These are phyloP conservation scores for Thamnaconus septentrionalis DNA, from an alignment of 2,113 vertebrate species.

Conservation along the genomic window DNA sequence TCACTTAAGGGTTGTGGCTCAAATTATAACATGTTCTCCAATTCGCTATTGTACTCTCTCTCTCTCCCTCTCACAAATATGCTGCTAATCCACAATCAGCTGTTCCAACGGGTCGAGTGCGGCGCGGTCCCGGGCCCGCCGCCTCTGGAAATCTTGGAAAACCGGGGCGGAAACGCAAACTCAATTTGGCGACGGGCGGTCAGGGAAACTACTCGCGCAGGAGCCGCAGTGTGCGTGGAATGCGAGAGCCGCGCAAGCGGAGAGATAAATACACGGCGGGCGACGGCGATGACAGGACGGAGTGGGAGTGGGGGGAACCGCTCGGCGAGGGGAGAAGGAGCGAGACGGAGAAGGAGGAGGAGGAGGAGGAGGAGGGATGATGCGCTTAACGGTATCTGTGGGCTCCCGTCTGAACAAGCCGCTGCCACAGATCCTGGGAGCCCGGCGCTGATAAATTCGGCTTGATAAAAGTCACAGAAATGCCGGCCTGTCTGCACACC, in stretches of 20 bases:
- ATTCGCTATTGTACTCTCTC: too few species aligned
- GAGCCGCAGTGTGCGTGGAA: background rate
- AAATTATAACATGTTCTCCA: too few species aligned
- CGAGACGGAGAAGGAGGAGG: slow-evolving; percentile 43
- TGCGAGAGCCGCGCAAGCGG: slow-evolving; percentile 10
- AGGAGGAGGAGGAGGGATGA: slow-evolving; percentile 64
- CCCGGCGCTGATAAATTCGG: slow-evolving; percentile 69
- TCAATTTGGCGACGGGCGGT: too few species aligned
- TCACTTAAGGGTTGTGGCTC: too few species aligned
- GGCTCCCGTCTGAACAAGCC: slow-evolving; percentile 75
- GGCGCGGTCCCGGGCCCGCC: too few species aligned
- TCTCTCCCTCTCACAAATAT: too few species aligned
- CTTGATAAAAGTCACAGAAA: slow-evolving; percentile 77
- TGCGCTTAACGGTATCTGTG: slow-evolving; percentile 78
- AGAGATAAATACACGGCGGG: slow-evolving; percentile 56
- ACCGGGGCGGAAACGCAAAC: too few species aligned
- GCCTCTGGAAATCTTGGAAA: too few species aligned
- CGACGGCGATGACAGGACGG: slow-evolving; percentile 49
- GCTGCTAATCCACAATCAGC: too few species aligned
- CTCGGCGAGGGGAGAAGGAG: slow-evolving; percentile 28
- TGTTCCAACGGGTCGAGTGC: too few species aligned
- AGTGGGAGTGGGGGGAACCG: slow-evolving; percentile 25
- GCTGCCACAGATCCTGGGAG: slow-evolving; percentile 71
- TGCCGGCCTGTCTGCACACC: slow-evolving; percentile 78
- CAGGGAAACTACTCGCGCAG: too few species aligned